Evolutionary conservation across 2,113 vertebrate genomes (phyloP), one percentile per base, ranked within the genome.

Genomic region (Aspidoscelis tigris): DNA sequence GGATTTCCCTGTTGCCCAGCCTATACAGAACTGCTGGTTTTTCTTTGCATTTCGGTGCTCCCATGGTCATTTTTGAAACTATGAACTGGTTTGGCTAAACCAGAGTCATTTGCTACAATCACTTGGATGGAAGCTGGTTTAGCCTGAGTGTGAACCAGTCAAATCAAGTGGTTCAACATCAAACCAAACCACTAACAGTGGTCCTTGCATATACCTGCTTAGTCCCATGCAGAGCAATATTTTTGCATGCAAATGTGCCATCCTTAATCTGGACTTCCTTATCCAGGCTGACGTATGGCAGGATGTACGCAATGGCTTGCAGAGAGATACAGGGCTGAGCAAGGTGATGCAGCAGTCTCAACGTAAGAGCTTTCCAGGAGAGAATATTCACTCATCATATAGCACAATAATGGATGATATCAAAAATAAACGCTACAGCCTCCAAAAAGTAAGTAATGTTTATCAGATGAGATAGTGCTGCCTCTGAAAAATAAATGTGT

Each of bases 321-420:
- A 83, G 78, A 76, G 53, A 0, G 95, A 95, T 0, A 93, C 95
- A 44, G 88, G 10, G 24, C 90, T 97, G 73, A 90, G 24, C 64
- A 92, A 88, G 58, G 66, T 69, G 0, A 0, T 69, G 0, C 89
- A 93, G 55, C 82, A 43, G 1, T 73, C 74, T 0, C 88, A 1
- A 44, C 2, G 0, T 1, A 70, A 0, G 0, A 0, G 0, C 0
- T 39, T 89, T 68, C 71, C 76, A 0, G 84, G n/a, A 14, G 80
- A 86, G 16, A 0, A 4, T 0, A 0, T 44, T 26, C 18, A 1
- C 69, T 93, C 94, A 65, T 93, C 95, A 20, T 94, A 88, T 4
- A 90, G 93, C 66, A 81, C 91, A 0, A 91, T 97, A 53, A 3
- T 95, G 85, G 91, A 94, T 82, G 96, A 96, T 82, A 96, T 97